Evolutionary conservation across 2,888 invertebrate species (phyloP).

Genomic region (Drosophila nr. perissopoda): DNA sequence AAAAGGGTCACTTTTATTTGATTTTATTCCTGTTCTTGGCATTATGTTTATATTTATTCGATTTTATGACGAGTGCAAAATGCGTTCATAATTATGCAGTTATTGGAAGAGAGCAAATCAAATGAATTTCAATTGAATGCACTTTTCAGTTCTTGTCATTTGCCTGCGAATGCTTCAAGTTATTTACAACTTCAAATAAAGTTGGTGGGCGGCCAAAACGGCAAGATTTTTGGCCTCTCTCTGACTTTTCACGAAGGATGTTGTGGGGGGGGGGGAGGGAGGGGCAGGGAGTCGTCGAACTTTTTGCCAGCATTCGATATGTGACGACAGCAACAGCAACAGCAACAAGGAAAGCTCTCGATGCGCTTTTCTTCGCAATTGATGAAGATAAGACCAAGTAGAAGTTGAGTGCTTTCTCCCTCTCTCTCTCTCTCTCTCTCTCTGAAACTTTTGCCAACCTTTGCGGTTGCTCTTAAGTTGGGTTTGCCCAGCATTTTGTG

Average conservation of each 20-base stretch:
- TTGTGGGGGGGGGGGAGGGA: constrained; percentile 2
- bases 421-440: constrained; percentile 40
- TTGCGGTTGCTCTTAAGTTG: constrained; percentile 46
- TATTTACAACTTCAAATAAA: constrained; percentile 61
- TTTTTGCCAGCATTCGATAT: constrained; percentile 56
- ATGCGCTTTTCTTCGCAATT: constrained; percentile 64
- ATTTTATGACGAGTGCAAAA: constrained; percentile 28
- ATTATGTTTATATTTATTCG: constrained; percentile 12
- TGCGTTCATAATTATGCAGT: constrained; percentile 62
- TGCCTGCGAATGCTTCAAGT: constrained; percentile 40
- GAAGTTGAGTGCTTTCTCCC: constrained; percentile 43
- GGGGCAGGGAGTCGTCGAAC: constrained; percentile 47
- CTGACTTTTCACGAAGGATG: constrained; percentile 3
- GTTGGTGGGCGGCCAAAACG: constrained; percentile 42
- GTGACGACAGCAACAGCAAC: constrained; percentile 42
- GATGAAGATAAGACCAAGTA: constrained; percentile 70
- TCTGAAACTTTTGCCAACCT: constrained; percentile 61
- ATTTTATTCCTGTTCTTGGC: constrained; percentile 58
- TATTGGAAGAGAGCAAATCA: constrained; percentile 22
- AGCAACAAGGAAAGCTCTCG: constrained; percentile 17
- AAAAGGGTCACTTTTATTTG: constrained; percentile 59
- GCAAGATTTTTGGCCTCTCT: constrained; percentile 34
- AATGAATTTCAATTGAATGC: constrained; percentile 58
- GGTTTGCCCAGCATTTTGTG: constrained; percentile 70
- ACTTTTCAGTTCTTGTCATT: constrained; percentile 43